phyloP scores from a whole-genome alignment of 37 sponge, comb jelly and placozoan genomes.

The Cladorhizidae sp. region DNA sequence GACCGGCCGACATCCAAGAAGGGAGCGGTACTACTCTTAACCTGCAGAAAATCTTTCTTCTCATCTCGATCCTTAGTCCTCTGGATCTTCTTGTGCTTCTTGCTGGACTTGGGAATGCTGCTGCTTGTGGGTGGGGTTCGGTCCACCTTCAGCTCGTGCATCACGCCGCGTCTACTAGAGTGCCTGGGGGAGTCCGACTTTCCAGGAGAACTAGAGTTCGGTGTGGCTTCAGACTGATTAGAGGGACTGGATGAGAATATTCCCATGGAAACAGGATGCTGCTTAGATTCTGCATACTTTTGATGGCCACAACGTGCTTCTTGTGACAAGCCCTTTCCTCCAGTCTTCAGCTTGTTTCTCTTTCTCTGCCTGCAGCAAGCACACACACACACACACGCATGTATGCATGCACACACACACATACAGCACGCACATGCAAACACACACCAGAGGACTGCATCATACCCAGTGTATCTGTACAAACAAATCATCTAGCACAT shows the following conservation, averaged over 20 bases:
- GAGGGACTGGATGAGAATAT: background rate
- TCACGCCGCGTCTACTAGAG: background rate
- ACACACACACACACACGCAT: background rate
- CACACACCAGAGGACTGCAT: too few relatives aligned
- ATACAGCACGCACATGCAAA: too few relatives aligned
- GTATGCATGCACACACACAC: too few relatives aligned
- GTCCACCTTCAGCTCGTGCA: background rate
- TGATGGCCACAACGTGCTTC: background rate
- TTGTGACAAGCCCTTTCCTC: background rate
- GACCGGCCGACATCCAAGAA: background rate
- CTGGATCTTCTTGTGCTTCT: constrained; percentile 12
- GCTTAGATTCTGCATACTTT: too few relatives aligned
- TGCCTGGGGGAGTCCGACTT: background rate
- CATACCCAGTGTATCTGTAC: too few relatives aligned
- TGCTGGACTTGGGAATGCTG: background rate
- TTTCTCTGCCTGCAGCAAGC: background rate
- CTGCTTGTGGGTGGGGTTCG: background rate
- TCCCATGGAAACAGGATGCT: background rate
- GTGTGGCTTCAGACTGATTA: background rate
- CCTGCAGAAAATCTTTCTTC: background rate
- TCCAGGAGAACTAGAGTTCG: background rate
- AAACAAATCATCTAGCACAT: too few relatives aligned
- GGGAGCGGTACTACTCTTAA: background rate
- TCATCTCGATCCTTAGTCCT: constrained; percentile 30
- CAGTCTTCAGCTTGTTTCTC: constrained; percentile 1